Evolutionary conservation across 2,888 invertebrate genomes (phyloP).

Genomic region (Cerastis leucographa): DNA sequence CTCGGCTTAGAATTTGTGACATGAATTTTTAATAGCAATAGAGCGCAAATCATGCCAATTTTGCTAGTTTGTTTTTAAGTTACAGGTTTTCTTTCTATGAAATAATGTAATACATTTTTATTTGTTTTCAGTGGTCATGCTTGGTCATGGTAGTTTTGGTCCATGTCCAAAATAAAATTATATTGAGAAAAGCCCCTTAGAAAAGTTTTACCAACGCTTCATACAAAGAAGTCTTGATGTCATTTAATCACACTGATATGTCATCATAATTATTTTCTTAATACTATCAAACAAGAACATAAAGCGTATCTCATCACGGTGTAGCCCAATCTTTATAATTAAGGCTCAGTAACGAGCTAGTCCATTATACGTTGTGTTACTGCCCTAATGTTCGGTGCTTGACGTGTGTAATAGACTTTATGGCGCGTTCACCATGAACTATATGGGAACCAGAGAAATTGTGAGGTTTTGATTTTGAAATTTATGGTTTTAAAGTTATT

Average conservation of each 20-base stretch:
- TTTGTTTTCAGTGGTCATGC: too few relatives aligned
- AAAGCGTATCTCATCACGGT: conserved; percentile 44
- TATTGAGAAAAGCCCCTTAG: not conserved
- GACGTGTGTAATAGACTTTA: conserved; percentile 77
- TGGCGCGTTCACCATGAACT: conserved; percentile 67
- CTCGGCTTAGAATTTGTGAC: not conserved
- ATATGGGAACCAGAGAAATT: conserved; percentile 61
- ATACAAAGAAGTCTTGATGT: not conserved
- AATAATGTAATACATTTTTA: too few relatives aligned
- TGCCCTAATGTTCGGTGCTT: conserved; percentile 76
- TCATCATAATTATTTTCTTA: not conserved
- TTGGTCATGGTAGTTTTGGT: too few relatives aligned
- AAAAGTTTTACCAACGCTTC: not conserved
- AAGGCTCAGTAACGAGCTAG: conserved; percentile 78
- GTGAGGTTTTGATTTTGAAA: conserved; percentile 43
- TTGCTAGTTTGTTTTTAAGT: not conserved
- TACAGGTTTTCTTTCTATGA: too few relatives aligned
- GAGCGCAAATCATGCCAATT: not conserved
- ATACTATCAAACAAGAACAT: conserved; percentile 6
- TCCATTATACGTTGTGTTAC: conserved; percentile 79
- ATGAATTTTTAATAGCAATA: not conserved
- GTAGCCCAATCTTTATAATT: conserved; percentile 80
- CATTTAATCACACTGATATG: not conserved
- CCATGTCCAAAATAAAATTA: too few relatives aligned
- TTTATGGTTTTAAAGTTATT: conserved; percentile 48